Base-by-base conservation (phyloP, 2,888 invertebrate species). In the Ectemnius lituratus region DNA sequence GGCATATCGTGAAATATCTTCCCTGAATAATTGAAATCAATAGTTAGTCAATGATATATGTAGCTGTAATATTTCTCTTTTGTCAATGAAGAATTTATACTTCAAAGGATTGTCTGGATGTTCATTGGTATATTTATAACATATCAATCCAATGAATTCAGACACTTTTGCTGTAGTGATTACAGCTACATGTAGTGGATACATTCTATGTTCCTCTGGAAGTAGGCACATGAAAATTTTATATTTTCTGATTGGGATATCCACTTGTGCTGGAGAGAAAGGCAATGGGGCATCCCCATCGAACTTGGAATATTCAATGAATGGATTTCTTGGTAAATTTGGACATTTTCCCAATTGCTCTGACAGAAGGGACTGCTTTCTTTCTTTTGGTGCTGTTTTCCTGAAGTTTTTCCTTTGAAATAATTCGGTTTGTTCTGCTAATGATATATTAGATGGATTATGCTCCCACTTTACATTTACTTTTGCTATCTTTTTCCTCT, bases 151-250 rank as follows among this genome's bases (percentile, higher is more conserved):
- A 88, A 99, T 97, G 46, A 98, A 93, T 89, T 99, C 98, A 84
- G 94, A 93, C 68, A 98, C 96, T 92, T 96, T 97, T 28, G 98
- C 97, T 84, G 94, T 94, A 18, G 96, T 94, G 72, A 97, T 92
- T 65, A 98, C 96, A 85, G 95, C 94, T 66, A 97, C 94, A 85
- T 94, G 93, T 90, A 98, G 92, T 0, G 98, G 98, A 91, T 97
- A 97, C 82, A 95, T 94, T 78, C 97, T 94, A 78, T 96, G 94
- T 69, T 95, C 95, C 76, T 95, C 94, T 0, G 96, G 94, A 37
- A 97, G 92, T 95, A 98, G 97, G 63, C 96, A 96, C 89, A 98
- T 93, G 88, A 96, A 98, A 79, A 99, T 98, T 88, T 95, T 95
- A 86, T 97, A 97, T 80, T 95, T 95, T 89, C 97, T 96, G 0